Conservation (phyloP, 2,797 vertebrate species). For the Sebastiscus tertius region DNA sequence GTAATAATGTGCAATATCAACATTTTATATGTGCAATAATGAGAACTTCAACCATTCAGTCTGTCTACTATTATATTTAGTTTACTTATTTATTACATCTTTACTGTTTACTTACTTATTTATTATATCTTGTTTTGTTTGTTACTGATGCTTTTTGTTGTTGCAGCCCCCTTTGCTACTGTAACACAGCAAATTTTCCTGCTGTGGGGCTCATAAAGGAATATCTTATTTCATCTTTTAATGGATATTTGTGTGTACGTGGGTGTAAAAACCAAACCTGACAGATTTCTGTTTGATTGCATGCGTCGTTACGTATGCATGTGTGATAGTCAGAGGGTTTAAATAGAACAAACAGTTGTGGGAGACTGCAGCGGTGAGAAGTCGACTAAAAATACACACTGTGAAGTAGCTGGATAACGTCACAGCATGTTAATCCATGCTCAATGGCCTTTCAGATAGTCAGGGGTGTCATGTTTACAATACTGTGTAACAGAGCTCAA, state of each 20-base stretch:
- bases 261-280: not conserved
- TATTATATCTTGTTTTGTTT: no score
- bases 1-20: no score
- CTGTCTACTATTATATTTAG: no score
- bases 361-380: not conserved
- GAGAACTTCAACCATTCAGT: no score
- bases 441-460: constrained; percentile 41
- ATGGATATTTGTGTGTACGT: not conserved
- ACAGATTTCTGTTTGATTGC: not conserved
- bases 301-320: not conserved
- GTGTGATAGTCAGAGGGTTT: not conserved
- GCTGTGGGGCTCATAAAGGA: no score
- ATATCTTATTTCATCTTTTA: no score
- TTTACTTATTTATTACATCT: no score
- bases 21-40: no score
- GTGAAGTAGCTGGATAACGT: constrained; percentile 15
- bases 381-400: not conserved
- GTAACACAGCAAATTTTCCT: no score
- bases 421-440: constrained; percentile 26
- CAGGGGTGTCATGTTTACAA: constrained; percentile 46
- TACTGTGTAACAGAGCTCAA: constrained; percentile 28
- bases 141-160: not conserved
- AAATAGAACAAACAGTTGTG: not conserved
- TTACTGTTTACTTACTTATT: no score
- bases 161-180: no score